These are phyloP conservation scores for Plecotus auritus DNA, from an alignment of 2,113 vertebrate genomes.

Conservation along the genomic window DNA sequence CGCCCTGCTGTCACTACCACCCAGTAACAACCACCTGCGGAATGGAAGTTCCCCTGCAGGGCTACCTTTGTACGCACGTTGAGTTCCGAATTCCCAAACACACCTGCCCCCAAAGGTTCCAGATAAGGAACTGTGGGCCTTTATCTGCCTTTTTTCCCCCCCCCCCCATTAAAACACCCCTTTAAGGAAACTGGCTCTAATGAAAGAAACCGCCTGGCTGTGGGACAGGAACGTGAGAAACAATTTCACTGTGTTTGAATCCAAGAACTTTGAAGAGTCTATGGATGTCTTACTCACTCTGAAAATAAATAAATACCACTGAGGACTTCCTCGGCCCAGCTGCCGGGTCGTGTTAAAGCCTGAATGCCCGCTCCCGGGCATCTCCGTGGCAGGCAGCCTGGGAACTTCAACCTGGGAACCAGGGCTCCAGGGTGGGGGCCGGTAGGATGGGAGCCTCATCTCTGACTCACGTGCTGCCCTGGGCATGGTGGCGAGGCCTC, in stretches of 20 bases:
- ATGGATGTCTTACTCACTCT: not conserved
- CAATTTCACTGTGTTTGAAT: not conserved
- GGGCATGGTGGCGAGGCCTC: not conserved
- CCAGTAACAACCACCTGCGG: not conserved
- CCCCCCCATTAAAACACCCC: not conserved
- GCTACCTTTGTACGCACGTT: not conserved
- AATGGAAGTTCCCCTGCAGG: not conserved
- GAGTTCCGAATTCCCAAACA: not conserved
- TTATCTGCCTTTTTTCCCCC: not conserved
- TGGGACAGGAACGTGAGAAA: not conserved
- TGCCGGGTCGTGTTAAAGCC: not conserved
- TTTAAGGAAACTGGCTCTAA: not conserved
- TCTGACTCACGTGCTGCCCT: constrained; percentile 61
- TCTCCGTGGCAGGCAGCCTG: not conserved
- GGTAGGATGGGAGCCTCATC: not conserved
- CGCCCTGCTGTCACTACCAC: not conserved
- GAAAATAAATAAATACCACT: not conserved
- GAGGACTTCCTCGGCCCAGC: not conserved
- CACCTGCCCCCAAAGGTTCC: not conserved
- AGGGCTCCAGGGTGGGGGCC: not conserved
- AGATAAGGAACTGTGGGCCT: not conserved
- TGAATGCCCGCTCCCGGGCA: not conserved
- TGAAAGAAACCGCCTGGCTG: not conserved
- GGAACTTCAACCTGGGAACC: constrained; percentile 23
- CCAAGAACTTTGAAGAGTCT: not conserved